Percentiles rank a stretch among this genome's conserved stretches.
These are phyloP conservation scores for Macroramphosus scolopax DNA, from an alignment of 2,797 vertebrate species.

Conservation along the genomic window DNA sequence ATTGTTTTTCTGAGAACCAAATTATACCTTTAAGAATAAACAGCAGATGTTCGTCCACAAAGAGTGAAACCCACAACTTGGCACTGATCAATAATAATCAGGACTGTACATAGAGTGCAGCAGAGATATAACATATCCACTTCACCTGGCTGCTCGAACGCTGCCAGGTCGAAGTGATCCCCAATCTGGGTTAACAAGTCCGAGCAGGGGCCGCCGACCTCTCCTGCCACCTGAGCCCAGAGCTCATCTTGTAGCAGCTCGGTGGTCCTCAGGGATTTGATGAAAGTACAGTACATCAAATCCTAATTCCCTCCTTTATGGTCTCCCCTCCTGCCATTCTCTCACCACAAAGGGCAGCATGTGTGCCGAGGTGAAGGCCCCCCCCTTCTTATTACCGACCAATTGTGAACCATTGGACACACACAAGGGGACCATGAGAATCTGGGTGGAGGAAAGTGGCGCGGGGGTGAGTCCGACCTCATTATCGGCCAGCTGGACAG, in stretches of 20 bases:
- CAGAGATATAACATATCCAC: too few species aligned
- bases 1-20: too few species aligned
- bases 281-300: constrained; percentile 27
- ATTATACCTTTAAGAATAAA: too few species aligned
- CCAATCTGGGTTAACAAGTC: constrained; percentile 16
- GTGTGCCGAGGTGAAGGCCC: constrained; percentile 28
- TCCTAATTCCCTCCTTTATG: constrained; percentile 16
- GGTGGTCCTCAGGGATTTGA: constrained; percentile 17
- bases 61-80: too few species aligned
- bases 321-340: constrained; percentile 19
- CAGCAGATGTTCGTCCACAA: too few species aligned
- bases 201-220: constrained; percentile 9
- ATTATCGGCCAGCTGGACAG: constrained; percentile 66
- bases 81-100: too few species aligned
- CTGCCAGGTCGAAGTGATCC: too few species aligned
- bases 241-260: constrained; percentile 20
- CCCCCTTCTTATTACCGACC: constrained; percentile 50
- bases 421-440: constrained; percentile 41
- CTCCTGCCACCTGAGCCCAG: constrained; percentile 24
- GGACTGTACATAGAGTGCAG: too few species aligned
- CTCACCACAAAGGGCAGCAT: constrained; percentile 25
- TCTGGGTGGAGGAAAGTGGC: constrained; percentile 30
- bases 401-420: constrained; percentile 54
- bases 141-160: constrained; percentile 6
- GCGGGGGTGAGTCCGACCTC: constrained; percentile 45